Conservation (phyloP, 2,113 vertebrate genomes). For the Nothoprocta pentlandii region DNA sequence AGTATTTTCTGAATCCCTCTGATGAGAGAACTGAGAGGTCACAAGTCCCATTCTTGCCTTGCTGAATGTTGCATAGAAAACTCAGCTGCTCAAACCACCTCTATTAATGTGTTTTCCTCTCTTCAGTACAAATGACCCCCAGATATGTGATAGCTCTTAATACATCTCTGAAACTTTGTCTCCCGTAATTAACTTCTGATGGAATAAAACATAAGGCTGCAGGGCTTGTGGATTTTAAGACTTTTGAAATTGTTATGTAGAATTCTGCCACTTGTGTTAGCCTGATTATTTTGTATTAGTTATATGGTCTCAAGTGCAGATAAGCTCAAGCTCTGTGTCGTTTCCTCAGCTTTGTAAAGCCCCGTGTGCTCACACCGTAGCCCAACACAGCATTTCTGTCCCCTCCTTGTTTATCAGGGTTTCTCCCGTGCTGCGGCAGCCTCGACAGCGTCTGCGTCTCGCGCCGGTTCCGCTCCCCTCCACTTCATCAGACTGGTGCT, state of each 20-base stretch:
- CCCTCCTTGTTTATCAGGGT: neutral
- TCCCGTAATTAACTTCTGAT: conserved; percentile 59
- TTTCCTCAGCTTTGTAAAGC: neutral
- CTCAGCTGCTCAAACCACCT: neutral
- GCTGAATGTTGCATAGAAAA: neutral
- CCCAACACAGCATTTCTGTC: neutral
- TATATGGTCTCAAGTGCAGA: neutral
- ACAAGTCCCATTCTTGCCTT: neutral
- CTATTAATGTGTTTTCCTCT: conserved; percentile 6
- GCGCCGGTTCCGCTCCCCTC: neutral
- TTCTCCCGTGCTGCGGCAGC: neutral
- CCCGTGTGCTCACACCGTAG: neutral
- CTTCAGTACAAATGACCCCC: neutral
- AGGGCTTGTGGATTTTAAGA: neutral
- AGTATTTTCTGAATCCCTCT: neutral
- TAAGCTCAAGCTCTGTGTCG: neutral
- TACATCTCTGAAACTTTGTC: neutral
- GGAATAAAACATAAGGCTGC: neutral
- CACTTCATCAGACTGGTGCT: neutral
- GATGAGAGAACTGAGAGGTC: neutral
- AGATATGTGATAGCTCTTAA: conserved; percentile 1
- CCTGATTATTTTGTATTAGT: conserved; percentile 47
- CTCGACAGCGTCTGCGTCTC: neutral
- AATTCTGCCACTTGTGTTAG: neutral
- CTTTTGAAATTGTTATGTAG: fast-evolving